Conservation (phyloP, 2,113 vertebrate genomes). For the Corvus moneduloides region DNA sequence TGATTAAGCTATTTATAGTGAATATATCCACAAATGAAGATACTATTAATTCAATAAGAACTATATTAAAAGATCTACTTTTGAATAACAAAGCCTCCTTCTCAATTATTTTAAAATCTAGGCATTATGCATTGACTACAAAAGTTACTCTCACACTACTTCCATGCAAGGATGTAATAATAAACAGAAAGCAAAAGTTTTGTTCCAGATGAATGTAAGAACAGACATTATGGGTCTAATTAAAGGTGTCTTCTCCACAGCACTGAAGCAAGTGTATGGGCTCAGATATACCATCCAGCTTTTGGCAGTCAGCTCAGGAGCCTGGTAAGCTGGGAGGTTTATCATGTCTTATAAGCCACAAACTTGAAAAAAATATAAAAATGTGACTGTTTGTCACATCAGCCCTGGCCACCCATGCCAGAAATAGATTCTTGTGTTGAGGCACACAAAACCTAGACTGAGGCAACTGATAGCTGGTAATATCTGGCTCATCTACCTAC, state of each 20-base stretch:
- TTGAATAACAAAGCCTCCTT: not conserved
- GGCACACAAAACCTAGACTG: not conserved
- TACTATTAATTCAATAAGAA: not conserved
- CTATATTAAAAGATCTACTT: not conserved
- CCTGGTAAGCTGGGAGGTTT: not conserved
- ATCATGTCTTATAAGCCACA: not conserved
- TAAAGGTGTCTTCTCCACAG: not conserved
- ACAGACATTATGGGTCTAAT: not conserved
- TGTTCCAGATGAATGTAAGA: not conserved
- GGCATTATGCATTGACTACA: not conserved
- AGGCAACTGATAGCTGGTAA: not conserved
- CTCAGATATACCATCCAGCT: not conserved
- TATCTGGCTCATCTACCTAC: not conserved
- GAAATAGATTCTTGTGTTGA: not conserved
- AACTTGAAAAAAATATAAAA: not conserved
- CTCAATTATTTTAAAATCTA: not conserved
- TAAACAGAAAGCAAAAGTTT: not conserved
- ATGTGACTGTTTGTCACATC: not conserved
- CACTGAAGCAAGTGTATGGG: not conserved
- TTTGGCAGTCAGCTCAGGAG: not conserved
- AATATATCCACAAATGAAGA: slow-evolving; percentile 11
- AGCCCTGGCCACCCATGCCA: not conserved
- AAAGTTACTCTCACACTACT: not conserved
- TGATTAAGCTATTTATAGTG: slow-evolving; percentile 28
- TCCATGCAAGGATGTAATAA: not conserved